Evolutionary conservation across 2,113 vertebrate genomes (phyloP).

Genomic region (Oryzias woworae): DNA sequence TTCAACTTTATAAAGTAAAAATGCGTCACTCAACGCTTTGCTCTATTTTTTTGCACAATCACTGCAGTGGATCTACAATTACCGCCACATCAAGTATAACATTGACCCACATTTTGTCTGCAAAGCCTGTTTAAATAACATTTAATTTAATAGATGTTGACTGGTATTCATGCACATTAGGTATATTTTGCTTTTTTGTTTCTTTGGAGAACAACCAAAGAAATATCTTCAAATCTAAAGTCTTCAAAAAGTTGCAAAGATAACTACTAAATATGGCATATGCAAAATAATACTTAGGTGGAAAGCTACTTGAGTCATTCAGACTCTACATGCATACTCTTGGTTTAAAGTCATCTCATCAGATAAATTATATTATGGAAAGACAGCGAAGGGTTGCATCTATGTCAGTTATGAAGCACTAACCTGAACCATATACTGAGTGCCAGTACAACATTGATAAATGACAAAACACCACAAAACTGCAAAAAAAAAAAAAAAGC

Average conservation of each 20-base stretch:
- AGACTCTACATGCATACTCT: slow-evolving; percentile 45
- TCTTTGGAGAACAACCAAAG: background rate
- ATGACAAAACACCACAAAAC: slow-evolving; percentile 26
- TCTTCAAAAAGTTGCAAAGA: slow-evolving; percentile 23
- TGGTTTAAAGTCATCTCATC: slow-evolving; percentile 22
- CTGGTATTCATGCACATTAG: too few species aligned
- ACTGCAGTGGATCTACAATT: background rate
- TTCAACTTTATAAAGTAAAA: background rate
- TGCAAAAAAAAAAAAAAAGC: slow-evolving; percentile 2
- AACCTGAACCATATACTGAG: slow-evolving; percentile 28
- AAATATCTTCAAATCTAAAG: slow-evolving; percentile 6
- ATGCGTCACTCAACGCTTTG: background rate
- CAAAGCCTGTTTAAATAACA: too few species aligned
- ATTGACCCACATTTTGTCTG: too few species aligned
- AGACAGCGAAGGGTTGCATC: slow-evolving; percentile 26
- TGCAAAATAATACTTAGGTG: background rate
- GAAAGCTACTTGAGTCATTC: slow-evolving; percentile 7
- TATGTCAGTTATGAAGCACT: slow-evolving; percentile 22
- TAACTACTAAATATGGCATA: slow-evolving; percentile 17
- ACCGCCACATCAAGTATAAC: too few species aligned
- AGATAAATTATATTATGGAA: slow-evolving; percentile 31
- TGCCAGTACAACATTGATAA: slow-evolving; percentile 42
- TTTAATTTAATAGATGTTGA: too few species aligned
- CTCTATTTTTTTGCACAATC: background rate
- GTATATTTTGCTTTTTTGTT: too few species aligned